A percentile compares a stretch with the other conserved stretches of the same genome.
phyloP scores from a whole-genome alignment of 2,797 vertebrate species.

The Premnoplex brunnescens region DNA sequence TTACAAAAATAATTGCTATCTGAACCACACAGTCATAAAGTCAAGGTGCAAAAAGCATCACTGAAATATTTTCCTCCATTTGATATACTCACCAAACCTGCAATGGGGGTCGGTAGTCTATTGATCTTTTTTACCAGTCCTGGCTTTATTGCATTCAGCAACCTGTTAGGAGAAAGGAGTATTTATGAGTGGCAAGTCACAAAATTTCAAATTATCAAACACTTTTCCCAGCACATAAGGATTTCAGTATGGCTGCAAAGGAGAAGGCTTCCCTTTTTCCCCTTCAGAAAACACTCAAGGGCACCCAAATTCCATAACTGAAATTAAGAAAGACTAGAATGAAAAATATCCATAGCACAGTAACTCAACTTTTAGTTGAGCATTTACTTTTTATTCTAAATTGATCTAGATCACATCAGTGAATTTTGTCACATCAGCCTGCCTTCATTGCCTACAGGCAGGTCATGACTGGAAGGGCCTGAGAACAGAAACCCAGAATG shows the following conservation, averaged over 20 bases:
- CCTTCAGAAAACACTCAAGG: neutral
- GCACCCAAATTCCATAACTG: neutral
- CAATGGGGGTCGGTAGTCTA: slow-evolving; percentile 91
- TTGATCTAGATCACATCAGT: neutral
- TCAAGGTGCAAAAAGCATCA: neutral
- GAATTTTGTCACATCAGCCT: neutral
- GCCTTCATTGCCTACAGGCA: neutral
- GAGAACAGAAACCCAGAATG: neutral
- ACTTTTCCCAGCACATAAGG: neutral
- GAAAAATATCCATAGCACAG: neutral
- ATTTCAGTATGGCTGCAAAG: neutral
- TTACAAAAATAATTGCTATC: slow-evolving; percentile 4
- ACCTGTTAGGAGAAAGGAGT: slow-evolving; percentile 80
- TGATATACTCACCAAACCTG: slow-evolving; percentile 89
- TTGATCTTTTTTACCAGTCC: slow-evolving; percentile 97
- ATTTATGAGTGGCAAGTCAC: slow-evolving; percentile 47
- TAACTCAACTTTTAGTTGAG: neutral
- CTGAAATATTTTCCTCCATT: neutral
- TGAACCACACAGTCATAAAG: neutral
- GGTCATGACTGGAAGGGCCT: neutral
- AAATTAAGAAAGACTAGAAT: neutral
- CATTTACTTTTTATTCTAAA: neutral
- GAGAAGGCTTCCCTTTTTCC: neutral
- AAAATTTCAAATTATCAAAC: slow-evolving; percentile 49
- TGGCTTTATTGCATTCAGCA: slow-evolving; percentile 94